Evolutionary conservation across 2,797 vertebrate species (phyloP).

Genomic region (Carapus acus): DNA sequence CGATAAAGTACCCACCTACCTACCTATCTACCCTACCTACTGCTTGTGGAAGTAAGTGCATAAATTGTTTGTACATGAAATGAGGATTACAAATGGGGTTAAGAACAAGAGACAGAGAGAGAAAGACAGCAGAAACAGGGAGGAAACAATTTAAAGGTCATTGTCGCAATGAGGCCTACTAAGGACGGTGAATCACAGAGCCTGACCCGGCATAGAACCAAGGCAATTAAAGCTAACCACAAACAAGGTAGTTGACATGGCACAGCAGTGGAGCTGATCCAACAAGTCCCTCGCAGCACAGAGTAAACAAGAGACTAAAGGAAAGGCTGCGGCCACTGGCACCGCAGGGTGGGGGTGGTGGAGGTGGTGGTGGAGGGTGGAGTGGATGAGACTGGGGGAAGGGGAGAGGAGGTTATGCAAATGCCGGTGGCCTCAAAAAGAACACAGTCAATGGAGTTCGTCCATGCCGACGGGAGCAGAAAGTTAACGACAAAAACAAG

Average conservation of each 20-base stretch:
- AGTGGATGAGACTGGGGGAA: too few species aligned
- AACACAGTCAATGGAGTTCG: constrained; percentile 63
- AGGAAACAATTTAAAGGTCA: constrained; percentile 64
- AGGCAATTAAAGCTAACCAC: constrained; percentile 63
- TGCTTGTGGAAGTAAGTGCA: too few species aligned
- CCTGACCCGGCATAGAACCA: constrained; percentile 67
- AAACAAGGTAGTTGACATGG: constrained; percentile 54
- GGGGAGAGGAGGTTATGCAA: constrained; percentile 66
- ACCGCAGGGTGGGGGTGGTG: too few species aligned
- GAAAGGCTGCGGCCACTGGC: constrained; percentile 52
- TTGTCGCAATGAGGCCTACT: constrained; percentile 55
- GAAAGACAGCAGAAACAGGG: constrained; percentile 8
- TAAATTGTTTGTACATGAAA: too few species aligned
- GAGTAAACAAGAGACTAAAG: constrained; percentile 59
- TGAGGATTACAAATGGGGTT: too few species aligned
- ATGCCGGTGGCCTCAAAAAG: constrained; percentile 59
- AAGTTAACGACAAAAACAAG: constrained; percentile 66
- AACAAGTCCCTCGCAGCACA: constrained; percentile 52
- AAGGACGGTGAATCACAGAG: constrained; percentile 50
- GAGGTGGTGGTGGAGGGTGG: too few species aligned
- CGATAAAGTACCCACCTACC: too few species aligned
- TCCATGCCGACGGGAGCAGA: constrained; percentile 59
- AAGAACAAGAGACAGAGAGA: constrained; percentile 5
- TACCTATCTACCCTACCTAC: too few species aligned
- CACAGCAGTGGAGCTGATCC: constrained; percentile 54